Evolutionary conservation across 1,140 invertebrate species (phyloP).

Genomic region (Penaeus japonicus): DNA sequence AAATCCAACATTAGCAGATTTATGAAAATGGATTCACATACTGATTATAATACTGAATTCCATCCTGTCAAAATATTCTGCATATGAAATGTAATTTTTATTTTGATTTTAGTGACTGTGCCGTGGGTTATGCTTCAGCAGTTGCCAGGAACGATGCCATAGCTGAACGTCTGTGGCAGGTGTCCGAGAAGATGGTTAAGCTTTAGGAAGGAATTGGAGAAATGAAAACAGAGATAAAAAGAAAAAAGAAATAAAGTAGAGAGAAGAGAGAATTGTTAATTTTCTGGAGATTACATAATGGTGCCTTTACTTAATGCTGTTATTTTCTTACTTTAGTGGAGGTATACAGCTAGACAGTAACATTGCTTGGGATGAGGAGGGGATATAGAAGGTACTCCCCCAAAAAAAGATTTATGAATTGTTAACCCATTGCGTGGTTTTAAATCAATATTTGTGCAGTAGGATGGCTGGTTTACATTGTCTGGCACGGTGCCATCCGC

Average conservation of each 20-base stretch:
- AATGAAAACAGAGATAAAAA: background rate
- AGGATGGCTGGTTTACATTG: too few relatives aligned
- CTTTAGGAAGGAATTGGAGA: background rate
- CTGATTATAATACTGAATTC: background rate
- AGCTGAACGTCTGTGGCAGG: slow-evolving; percentile 77
- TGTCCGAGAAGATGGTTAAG: slow-evolving; percentile 72
- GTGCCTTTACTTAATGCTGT: too few relatives aligned
- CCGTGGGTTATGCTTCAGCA: background rate
- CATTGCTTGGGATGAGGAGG: too few relatives aligned
- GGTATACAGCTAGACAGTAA: background rate
- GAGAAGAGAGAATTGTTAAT: too few relatives aligned
- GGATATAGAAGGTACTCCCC: background rate
- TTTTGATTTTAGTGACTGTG: slow-evolving; percentile 22
- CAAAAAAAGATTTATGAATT: background rate
- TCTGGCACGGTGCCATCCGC: too few relatives aligned
- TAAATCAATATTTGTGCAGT: too few relatives aligned
- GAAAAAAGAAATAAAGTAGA: background rate
- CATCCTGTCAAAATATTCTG: background rate
- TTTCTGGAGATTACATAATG: too few relatives aligned
- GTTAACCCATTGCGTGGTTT: too few relatives aligned
- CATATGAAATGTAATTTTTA: too few relatives aligned
- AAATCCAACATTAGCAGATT: too few relatives aligned
- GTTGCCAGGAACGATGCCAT: slow-evolving; percentile 64
- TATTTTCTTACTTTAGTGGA: too few relatives aligned
- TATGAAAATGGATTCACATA: background rate